Evolutionary conservation across 2,888 invertebrate genomes (phyloP), one percentile per base, ranked within the genome.

Genomic region (Apodemia zela): DNA sequence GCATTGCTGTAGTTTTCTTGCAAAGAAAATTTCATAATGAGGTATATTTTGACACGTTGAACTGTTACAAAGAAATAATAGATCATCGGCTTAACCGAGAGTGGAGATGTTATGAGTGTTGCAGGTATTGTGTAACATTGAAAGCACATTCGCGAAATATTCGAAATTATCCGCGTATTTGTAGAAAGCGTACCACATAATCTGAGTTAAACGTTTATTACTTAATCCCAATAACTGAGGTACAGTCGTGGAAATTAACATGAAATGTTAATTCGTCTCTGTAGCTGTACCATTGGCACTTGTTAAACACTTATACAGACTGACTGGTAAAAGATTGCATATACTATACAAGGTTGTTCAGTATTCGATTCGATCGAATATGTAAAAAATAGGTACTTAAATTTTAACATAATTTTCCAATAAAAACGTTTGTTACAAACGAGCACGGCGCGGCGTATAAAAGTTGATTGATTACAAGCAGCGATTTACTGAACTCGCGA

Each of bases 101-200:
- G 15, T 42, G 42, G 42, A 42, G 54, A 51, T 15, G 54, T 21
- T 21, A 15, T 13, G 13, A 21, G 21, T 21, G 42, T 13, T n/a
- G 25, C 11, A 17, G 59, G 54, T 29, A 65, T 68, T 69, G 70
- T 73, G 72, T 74, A 75, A 74, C 73, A 75, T 73, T 66, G 77
- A 83, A 82, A 82, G 77, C 69, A 75, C 73, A 79, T 80, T 79
- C 73, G 72, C 71, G 69, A 75, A 78, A 75, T 71, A 72, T 66
- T 75, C 71, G 69, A 73, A 72, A 71, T 75, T 67, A 72, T 60
- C 65, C 38, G 71, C 72, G 66, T 70, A 74, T 69, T 69, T 67
- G 72, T 77, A 76, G 70, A 73, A 70, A 70, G 70, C 51, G 62
- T 49, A 61, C 58, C 18, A 59, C 62, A 29, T 47, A 49, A 49